Percentiles rank a stretch among this genome's conserved stretches.
phyloP scores from a whole-genome alignment of 2,888 invertebrate species.

The Aphidius colemani region DNA sequence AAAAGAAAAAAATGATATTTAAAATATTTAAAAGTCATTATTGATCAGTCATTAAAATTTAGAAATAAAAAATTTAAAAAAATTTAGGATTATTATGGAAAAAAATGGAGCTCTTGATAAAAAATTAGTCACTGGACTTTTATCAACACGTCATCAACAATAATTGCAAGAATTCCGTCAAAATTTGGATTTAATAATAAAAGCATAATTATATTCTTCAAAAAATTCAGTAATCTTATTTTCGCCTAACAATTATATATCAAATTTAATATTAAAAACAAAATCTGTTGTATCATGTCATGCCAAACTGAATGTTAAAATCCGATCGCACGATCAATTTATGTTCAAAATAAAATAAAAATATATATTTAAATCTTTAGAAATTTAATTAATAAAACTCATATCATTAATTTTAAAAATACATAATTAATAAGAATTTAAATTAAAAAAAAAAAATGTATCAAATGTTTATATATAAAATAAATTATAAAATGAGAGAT shows the following conservation, averaged over 20 bases:
- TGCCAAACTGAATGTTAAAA: constrained; percentile 49
- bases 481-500: constrained; percentile 54
- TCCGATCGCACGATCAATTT: constrained; percentile 13
- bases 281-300: constrained; percentile 44
- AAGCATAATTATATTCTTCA: too few species aligned
- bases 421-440: constrained; percentile 35
- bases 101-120: too few species aligned
- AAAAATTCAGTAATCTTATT: too few species aligned
- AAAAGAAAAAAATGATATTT: too few species aligned
- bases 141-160: too few species aligned
- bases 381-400: constrained; percentile 48
- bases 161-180: too few species aligned
- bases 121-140: too few species aligned
- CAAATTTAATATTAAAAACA: constrained; percentile 11
- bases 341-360: constrained; percentile 14
- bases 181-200: too few species aligned
- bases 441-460: constrained; percentile 46
- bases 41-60: too few species aligned
- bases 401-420: constrained; percentile 51
- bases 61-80: too few species aligned
- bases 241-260: neutral
- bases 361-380: constrained; percentile 48
- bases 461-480: constrained; percentile 59
- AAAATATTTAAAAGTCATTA: too few species aligned
- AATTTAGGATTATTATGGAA: too few species aligned